Percentiles rank a stretch among this genome's conserved stretches.
These are phyloP conservation scores for Aplodontia rufa DNA, from an alignment of 2,113 vertebrate genomes.

Conservation along the genomic window DNA sequence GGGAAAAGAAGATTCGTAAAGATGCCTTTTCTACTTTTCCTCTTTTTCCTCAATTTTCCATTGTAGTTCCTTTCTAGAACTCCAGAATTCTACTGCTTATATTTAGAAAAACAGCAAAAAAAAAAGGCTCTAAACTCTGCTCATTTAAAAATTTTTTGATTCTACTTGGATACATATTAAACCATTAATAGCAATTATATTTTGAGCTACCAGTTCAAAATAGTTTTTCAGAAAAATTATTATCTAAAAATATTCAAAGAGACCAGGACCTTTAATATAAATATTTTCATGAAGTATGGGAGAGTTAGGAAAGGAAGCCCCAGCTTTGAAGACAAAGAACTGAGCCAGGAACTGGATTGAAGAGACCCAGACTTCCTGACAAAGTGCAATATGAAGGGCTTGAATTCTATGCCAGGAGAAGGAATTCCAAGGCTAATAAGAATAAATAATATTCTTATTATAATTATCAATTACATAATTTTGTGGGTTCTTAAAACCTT, in stretches of 20 bases:
- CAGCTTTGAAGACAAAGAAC: neutral
- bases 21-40: neutral
- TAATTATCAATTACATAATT: neutral
- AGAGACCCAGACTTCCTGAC: neutral
- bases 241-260: neutral
- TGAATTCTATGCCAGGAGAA: neutral
- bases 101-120: neutral
- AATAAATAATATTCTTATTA: neutral
- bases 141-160: neutral
- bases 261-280: neutral
- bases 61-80: neutral
- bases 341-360: neutral
- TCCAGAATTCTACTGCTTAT: neutral
- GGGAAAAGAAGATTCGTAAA: neutral
- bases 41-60: neutral
- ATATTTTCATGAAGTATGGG: neutral
- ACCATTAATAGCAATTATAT: neutral
- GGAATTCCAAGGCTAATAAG: neutral
- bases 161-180: neutral
- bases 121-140: neutral
- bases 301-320: neutral
- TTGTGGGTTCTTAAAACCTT: neutral
- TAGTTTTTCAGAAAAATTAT: slow-evolving; percentile 31
- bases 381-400: neutral
- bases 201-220: slow-evolving; percentile 23